A percentile compares a stretch with the other conserved stretches of the same genome.
These are phyloP conservation scores for Thunnus albacares DNA, from an alignment of 2,797 vertebrate genomes.

Conservation along the genomic window DNA sequence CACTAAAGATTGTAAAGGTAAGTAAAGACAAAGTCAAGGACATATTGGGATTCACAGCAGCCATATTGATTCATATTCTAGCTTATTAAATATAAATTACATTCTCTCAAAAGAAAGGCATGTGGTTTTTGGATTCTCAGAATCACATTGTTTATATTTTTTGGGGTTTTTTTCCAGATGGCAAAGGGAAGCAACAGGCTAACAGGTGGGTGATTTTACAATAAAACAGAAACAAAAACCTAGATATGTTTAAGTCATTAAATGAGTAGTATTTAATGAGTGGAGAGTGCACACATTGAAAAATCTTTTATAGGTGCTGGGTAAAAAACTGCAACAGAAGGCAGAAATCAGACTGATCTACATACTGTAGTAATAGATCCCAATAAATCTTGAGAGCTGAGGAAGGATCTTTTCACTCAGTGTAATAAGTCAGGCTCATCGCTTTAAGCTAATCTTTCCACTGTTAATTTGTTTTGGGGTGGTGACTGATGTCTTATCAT, in stretches of 20 bases:
- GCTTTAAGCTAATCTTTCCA: no score
- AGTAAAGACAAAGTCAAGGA: constrained; percentile 20
- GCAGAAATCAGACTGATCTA: background rate
- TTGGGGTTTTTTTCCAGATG: constrained; percentile 15
- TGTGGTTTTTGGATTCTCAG: background rate
- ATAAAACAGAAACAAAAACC: background rate
- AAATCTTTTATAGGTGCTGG: no score
- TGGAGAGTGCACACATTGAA: background rate
- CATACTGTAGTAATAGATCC: background rate
- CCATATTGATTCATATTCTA: background rate
- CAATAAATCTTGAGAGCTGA: background rate
- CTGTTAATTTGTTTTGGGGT: background rate
- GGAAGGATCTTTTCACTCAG: background rate
- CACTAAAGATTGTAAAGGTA: background rate
- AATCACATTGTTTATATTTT: background rate
- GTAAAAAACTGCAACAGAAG: background rate
- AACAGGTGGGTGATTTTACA: constrained; percentile 51
- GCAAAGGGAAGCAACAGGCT: accelerated
- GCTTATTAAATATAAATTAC: background rate
- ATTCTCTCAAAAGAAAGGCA: background rate
- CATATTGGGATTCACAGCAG: background rate
- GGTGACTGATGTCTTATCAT: no score
- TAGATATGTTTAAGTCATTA: background rate
- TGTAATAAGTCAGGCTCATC: background rate
- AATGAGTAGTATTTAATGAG: no score